These are phyloP conservation scores for Brachyptera risi DNA, from an alignment of 2,888 invertebrate species.

Conservation along the genomic window DNA sequence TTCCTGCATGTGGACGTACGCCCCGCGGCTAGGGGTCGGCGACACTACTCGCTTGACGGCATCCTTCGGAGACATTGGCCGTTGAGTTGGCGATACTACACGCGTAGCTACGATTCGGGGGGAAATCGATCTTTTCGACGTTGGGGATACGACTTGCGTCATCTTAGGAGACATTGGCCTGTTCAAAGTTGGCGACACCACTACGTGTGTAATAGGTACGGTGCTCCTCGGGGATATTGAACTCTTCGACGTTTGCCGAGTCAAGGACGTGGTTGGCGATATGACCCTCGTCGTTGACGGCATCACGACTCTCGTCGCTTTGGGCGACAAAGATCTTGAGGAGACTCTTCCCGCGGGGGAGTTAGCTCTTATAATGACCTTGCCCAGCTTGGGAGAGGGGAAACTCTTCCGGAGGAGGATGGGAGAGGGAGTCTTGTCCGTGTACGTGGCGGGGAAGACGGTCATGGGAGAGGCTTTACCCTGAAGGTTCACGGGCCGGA, in stretches of 20 bases:
- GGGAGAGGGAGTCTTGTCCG: conserved; percentile 32
- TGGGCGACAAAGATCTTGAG: background rate
- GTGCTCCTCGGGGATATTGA: no score
- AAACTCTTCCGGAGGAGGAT: conserved; percentile 39
- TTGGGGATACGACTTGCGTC: background rate
- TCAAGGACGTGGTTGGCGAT: background rate
- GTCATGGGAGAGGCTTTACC: background rate
- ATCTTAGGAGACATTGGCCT: no score
- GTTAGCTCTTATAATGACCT: conserved; percentile 59
- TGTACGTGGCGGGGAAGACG: conserved; percentile 28
- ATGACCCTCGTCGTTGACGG: background rate
- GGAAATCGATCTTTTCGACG: background rate
- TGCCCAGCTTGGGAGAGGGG: conserved; percentile 61
- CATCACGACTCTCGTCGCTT: background rate
- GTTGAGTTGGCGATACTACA: background rate
- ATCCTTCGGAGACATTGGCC: background rate
- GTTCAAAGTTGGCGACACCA: no score
- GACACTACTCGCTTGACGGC: background rate
- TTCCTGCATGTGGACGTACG: conserved; percentile 32
- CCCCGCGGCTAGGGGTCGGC: conserved; percentile 24
- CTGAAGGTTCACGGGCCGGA: conserved; percentile 44
- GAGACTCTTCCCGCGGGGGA: conserved; percentile 39
- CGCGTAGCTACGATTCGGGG: background rate
- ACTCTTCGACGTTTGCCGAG: background rate
- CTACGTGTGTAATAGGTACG: no score